Conservation (phyloP, 2,797 vertebrate genomes). For the Echiichthys vipera region DNA sequence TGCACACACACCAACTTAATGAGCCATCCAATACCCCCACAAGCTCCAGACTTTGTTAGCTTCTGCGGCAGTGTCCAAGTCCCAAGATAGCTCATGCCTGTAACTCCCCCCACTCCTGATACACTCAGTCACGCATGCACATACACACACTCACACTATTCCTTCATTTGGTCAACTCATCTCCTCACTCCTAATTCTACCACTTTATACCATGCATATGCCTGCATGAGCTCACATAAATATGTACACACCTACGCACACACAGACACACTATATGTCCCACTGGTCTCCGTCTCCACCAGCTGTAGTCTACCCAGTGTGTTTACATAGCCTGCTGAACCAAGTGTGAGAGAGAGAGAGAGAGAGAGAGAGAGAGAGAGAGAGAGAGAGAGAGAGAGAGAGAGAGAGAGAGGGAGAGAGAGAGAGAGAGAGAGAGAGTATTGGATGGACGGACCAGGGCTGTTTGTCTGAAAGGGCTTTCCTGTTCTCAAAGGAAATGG, state of each 20-base stretch:
- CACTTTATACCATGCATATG: constrained; percentile 39
- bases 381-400: constrained; percentile 14
- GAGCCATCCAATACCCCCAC: constrained; percentile 72
- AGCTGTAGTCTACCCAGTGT: constrained; percentile 72
- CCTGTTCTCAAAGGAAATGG: constrained; percentile 72
- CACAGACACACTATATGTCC: constrained; percentile 60
- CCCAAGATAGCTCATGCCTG: constrained; percentile 56
- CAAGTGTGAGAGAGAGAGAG: constrained; percentile 38
- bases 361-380: constrained; percentile 11
- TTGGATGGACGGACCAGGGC: constrained; percentile 54
- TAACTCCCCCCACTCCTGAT: constrained; percentile 45
- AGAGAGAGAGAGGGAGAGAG: constrained; percentile 21
- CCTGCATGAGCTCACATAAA: constrained; percentile 59
- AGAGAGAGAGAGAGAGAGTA: constrained; percentile 26
- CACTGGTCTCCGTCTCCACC: constrained; percentile 61
- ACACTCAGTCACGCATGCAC: constrained; percentile 25
- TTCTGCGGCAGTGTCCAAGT: constrained; percentile 50
- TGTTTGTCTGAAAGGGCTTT: constrained; percentile 71
- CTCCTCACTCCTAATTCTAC: constrained; percentile 59
- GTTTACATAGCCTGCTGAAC: constrained; percentile 77
- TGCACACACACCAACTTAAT: constrained; percentile 59
- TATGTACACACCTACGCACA: constrained; percentile 64
- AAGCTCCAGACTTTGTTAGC: constrained; percentile 57
- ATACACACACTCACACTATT: constrained; percentile 13
- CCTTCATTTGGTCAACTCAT: constrained; percentile 51